A percentile compares a stretch with the other conserved stretches of the same genome.
Evolutionary conservation across 2,888 invertebrate species (phyloP).

Genomic region (Caenorhabditis auriculariae): DNA sequence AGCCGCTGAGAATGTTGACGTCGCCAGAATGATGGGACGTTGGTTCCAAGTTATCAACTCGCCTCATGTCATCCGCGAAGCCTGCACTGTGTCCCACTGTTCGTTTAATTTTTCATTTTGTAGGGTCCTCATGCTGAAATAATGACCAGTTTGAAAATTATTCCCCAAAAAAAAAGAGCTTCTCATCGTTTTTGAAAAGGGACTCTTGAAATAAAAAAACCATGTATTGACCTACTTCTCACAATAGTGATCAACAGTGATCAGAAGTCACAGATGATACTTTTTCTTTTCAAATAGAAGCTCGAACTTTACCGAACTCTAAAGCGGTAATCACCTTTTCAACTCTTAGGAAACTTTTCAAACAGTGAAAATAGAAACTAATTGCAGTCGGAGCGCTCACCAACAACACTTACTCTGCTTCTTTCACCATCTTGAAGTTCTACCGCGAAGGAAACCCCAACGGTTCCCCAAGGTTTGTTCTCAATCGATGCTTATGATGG

Average conservation of each 20-base stretch:
- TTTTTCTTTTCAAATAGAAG: not conserved
- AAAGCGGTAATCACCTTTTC: not conserved
- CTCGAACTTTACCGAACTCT: not conserved
- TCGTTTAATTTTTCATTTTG: too few species aligned
- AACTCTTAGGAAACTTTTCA: slow-evolving; percentile 21
- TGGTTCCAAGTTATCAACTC: slow-evolving; percentile 65
- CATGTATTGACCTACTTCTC: too few species aligned
- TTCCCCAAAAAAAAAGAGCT: too few species aligned
- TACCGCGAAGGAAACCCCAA: slow-evolving; percentile 64
- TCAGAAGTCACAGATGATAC: too few species aligned
- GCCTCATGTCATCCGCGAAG: slow-evolving; percentile 64
- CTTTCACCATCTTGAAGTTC: slow-evolving; percentile 64
- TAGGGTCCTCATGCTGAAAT: not conserved
- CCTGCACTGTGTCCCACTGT: slow-evolving; percentile 64
- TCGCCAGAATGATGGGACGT: slow-evolving; percentile 64
- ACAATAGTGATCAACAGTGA: too few species aligned
- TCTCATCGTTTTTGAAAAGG: too few species aligned
- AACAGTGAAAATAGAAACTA: too few species aligned
- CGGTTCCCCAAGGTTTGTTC: slow-evolving; percentile 55
- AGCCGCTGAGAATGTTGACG: slow-evolving; percentile 63
- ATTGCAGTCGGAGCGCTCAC: slow-evolving; percentile 64
- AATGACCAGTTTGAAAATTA: too few species aligned
- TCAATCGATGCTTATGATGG: not conserved
- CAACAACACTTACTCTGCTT: slow-evolving; percentile 64
- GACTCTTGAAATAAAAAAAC: not conserved